Conservation (phyloP, 2,113 vertebrate genomes). For the Lontra canadensis region DNA sequence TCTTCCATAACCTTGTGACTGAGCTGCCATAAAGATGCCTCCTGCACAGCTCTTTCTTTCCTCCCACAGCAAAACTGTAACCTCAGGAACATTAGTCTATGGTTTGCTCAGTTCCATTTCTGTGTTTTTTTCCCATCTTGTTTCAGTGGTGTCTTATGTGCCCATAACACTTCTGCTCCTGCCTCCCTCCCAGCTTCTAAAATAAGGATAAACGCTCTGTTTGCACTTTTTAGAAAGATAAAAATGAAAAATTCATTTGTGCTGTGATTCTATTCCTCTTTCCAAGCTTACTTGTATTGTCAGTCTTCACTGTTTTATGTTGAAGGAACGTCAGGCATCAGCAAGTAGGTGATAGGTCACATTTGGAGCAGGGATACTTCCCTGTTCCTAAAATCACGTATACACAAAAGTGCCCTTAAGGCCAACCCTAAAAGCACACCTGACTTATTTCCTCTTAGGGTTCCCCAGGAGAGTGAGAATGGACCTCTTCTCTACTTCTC, state of each 20-base stretch:
- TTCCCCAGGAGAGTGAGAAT: neutral
- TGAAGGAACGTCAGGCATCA: neutral
- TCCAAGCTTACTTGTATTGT: neutral
- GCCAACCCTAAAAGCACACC: neutral
- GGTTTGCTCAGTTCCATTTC: neutral
- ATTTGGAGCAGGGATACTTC: constrained; percentile 11
- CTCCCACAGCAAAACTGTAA: neutral
- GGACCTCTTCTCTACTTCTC: neutral
- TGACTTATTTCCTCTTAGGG: neutral
- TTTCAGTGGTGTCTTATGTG: neutral
- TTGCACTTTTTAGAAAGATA: neutral
- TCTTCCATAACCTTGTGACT: neutral
- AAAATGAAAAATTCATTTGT: neutral
- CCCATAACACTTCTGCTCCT: neutral
- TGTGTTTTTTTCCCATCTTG: neutral
- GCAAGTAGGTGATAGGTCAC: neutral
- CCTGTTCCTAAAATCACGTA: neutral
- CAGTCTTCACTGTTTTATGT: neutral
- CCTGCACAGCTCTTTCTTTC: neutral
- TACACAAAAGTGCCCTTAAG: neutral
- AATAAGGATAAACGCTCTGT: neutral
- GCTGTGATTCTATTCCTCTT: neutral
- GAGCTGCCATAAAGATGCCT: neutral
- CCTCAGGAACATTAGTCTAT: neutral
- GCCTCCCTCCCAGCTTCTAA: neutral